Percentiles rank a stretch among this genome's conserved stretches.
phyloP scores from a whole-genome alignment of 2,888 invertebrate species.

The Lasioglossum zephyrum region DNA sequence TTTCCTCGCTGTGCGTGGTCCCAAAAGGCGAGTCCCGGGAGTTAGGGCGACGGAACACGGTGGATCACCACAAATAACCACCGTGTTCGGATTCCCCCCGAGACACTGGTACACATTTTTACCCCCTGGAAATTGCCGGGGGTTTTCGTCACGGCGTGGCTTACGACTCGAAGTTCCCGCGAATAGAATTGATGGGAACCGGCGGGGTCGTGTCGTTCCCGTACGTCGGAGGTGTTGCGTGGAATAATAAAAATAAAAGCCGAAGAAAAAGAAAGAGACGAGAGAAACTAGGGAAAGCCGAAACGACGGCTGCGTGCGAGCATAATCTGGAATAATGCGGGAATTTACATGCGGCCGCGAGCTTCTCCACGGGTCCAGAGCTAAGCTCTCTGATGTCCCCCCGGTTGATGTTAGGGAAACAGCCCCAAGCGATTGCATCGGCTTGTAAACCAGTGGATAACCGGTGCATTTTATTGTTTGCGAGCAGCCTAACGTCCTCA shows the following conservation, averaged over 20 bases:
- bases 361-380: conserved; percentile 38
- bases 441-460: conserved; percentile 64
- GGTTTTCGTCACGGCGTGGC: conserved; percentile 44
- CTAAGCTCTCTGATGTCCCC: conserved; percentile 20
- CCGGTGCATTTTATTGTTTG: conserved; percentile 57
- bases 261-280: neutral
- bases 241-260: conserved; percentile 53
- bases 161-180: conserved; percentile 37
- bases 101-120: conserved; percentile 48
- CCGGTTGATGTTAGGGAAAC: conserved; percentile 29
- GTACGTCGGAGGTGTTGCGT: conserved; percentile 12
- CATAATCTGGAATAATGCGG: conserved; percentile 56
- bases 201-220: conserved; percentile 15
- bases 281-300: neutral
- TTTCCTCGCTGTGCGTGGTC: neutral
- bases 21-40: conserved; percentile 20
- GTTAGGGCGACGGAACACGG: conserved; percentile 27
- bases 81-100: conserved; percentile 53
- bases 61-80: conserved; percentile 58
- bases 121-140: conserved; percentile 45
- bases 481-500: conserved; percentile 28
- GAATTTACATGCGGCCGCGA: conserved; percentile 64
- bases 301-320: conserved; percentile 23
- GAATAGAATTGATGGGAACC: conserved; percentile 60
- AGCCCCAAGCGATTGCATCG: conserved; percentile 48